Evolutionary conservation across 1,140 invertebrate species (phyloP).

Genomic region (Penaeus indicus): DNA sequence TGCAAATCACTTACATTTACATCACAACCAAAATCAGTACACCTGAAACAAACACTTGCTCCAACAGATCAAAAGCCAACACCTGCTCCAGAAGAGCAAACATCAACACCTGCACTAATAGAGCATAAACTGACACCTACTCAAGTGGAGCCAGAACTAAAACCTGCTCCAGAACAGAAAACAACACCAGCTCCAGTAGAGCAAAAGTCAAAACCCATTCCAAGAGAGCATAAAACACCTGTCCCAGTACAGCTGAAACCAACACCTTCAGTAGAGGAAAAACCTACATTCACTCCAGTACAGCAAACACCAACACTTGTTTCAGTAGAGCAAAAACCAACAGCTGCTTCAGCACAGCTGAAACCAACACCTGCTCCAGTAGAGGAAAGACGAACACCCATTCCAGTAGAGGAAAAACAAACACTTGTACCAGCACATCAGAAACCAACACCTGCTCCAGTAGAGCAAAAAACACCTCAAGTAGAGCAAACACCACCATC

Average conservation of each 20-base stretch:
- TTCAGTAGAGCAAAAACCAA: conserved; percentile 1
- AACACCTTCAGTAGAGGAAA: conserved; percentile 13
- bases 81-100: conserved; percentile 9
- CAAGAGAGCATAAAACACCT: conserved; percentile 29
- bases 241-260: neutral
- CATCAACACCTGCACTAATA: conserved; percentile 4
- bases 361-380: conserved; percentile 21
- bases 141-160: neutral
- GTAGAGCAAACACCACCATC: too few species aligned
- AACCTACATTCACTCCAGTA: neutral
- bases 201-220: neutral
- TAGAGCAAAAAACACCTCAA: neutral
- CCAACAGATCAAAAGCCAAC: conserved; percentile 34
- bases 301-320: conserved; percentile 13
- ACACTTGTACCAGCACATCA: too few species aligned
- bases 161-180: conserved; percentile 15
- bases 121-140: neutral
- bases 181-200: neutral
- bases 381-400: conserved; percentile 1
- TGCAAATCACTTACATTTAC: neutral
- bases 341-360: neutral
- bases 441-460: too few species aligned
- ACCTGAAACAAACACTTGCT: conserved; percentile 51
- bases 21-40: conserved; percentile 39
- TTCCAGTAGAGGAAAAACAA: too few species aligned